phyloP scores from a whole-genome alignment of 2,113 vertebrate species.

The Cryptotis parvus region DNA sequence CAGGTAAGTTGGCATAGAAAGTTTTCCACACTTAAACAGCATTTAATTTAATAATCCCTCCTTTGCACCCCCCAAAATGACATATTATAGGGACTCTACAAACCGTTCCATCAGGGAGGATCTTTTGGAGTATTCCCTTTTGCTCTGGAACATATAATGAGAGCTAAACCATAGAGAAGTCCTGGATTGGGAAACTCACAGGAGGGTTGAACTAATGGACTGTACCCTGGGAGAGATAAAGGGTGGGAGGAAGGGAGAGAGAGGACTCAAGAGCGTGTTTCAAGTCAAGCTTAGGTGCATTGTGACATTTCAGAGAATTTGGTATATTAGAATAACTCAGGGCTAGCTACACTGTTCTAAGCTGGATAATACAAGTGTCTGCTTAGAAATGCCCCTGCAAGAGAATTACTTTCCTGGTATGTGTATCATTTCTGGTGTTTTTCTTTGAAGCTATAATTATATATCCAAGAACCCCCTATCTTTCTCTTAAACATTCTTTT shows the following conservation, averaged over 20 bases:
- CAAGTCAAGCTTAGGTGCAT: neutral
- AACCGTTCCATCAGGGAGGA: neutral
- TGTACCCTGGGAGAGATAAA: neutral
- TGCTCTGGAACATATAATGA: neutral
- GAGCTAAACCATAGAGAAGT: neutral
- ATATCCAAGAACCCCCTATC: neutral
- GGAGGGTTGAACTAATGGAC: neutral
- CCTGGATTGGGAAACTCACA: neutral
- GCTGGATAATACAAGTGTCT: neutral
- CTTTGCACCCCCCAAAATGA: neutral
- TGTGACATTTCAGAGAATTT: neutral
- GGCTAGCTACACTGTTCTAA: neutral
- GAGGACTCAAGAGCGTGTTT: neutral
- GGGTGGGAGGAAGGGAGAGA: neutral
- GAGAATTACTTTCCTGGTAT: neutral
- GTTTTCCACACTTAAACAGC: neutral
- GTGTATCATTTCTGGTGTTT: neutral
- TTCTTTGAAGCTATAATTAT: neutral
- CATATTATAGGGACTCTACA: neutral
- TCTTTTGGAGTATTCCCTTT: neutral
- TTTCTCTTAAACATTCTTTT: neutral
- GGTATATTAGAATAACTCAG: neutral
- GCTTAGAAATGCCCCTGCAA: neutral
- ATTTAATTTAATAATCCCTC: slow-evolving; percentile 6
- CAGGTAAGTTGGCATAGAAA: neutral